Conservation (phyloP, 2,113 vertebrate genomes). For the Catharus fuscescens region DNA sequence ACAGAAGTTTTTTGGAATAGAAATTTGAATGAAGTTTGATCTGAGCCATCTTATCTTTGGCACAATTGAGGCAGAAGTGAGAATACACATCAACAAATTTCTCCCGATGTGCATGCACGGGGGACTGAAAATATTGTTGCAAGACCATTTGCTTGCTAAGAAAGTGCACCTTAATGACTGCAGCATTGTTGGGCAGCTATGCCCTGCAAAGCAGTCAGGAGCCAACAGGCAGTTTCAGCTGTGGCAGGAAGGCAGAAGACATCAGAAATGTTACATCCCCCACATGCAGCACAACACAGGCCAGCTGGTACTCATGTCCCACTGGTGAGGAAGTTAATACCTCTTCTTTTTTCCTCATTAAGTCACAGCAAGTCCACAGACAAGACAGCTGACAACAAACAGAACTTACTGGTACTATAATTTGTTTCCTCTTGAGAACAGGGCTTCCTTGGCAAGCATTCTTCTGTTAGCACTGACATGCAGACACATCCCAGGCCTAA, state of each 20-base stretch:
- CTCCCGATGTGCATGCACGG: background rate
- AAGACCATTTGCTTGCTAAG: background rate
- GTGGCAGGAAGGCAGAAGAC: background rate
- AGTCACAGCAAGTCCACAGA: background rate
- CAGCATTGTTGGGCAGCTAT: rapidly evolving
- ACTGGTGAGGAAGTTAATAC: background rate
- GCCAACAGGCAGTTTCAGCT: background rate
- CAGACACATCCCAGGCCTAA: background rate
- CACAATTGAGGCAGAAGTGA: background rate
- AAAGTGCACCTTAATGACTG: background rate
- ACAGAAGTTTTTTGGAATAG: background rate
- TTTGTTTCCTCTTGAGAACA: background rate
- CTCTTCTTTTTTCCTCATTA: background rate
- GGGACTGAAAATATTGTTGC: background rate
- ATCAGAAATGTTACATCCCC: background rate
- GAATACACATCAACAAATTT: background rate
- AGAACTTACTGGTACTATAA: background rate
- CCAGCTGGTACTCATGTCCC: background rate
- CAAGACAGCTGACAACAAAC: background rate
- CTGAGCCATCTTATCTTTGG: background rate
- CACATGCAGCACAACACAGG: background rate
- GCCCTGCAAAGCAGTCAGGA: rapidly evolving
- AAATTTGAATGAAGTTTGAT: background rate
- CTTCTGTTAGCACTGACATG: background rate
- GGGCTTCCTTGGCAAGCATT: background rate